Conservation (phyloP, 2,113 vertebrate genomes). For the Aldabrachelys gigantea region DNA sequence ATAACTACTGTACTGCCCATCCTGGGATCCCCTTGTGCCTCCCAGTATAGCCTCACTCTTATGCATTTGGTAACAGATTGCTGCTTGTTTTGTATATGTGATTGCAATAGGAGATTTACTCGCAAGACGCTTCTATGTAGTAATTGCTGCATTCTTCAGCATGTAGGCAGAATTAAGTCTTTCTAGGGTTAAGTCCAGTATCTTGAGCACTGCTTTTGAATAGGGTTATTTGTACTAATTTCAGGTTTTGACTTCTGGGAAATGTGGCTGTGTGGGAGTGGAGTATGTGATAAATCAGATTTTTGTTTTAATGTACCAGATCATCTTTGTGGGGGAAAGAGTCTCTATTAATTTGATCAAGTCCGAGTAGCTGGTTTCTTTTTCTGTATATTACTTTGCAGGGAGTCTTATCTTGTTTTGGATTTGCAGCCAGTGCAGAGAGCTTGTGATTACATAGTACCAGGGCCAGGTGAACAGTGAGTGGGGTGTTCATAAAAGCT, state of each 20-base stretch:
- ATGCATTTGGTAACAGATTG: background rate
- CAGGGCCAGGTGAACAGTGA: background rate
- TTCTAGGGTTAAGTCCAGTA: background rate
- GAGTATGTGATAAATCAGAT: background rate
- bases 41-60: background rate
- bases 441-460: background rate
- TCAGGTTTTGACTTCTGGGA: background rate
- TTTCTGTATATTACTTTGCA: background rate
- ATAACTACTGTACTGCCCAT: background rate
- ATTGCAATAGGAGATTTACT: background rate
- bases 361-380: background rate
- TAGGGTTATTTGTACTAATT: background rate
- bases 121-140: background rate
- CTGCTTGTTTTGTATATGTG: background rate
- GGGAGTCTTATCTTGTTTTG: background rate
- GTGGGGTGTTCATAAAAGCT: background rate
- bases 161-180: background rate
- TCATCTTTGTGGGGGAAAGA: background rate
- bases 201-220: background rate
- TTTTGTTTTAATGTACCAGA: background rate
- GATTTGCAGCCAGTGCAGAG: background rate
- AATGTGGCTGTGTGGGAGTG: background rate
- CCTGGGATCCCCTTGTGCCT: background rate
- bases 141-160: background rate
- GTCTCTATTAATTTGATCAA: background rate